Base-by-base conservation (phyloP, 2,888 invertebrate genomes). In the Tipula lateralis region DNA sequence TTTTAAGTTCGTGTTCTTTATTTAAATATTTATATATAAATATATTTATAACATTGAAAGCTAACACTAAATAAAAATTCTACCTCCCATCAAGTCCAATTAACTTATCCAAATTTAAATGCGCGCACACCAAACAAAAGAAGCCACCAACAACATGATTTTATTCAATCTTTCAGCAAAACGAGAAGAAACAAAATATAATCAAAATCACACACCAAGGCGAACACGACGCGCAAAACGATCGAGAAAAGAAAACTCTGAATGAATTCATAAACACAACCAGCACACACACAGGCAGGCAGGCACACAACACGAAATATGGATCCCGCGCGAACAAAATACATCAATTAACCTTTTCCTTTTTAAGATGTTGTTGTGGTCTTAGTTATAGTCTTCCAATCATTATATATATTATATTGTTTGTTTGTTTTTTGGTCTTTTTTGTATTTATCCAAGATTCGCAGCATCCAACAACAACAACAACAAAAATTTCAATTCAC, bases 1-100 rank as follows among this genome's bases (percentile, higher is more conserved):
- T 66, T 1, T 9, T 44, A 5, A 13, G 13, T 39, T 39, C 13
- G 12, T n/a, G 39, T 16, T 19, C 19, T 19, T 50, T 24, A 66
- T 66, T 66, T 66, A 66, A 66, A 24, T 9, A 66, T n/a, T n/a
- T n/a, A n/a, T n/a, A n/a, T n/a, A n/a, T n/a, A n/a, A n/a, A n/a
- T n/a, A n/a, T n/a, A n/a, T n/a, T n/a, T 66, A 66, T 9, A 66
- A 66, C 66, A 66, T 66, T 66, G 66, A 66, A 66, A 66, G 66
- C 7, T 66, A 19, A 66, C 66, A 66, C 66, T 66, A 66, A 66
- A 66, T 50, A 66, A 66, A 66, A 66, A 66, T 82, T 82, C 82
- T 82, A 82, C 82, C 82, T 82, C 82, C 82, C 30, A 82, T 82
- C 82, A 82, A 82, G 82, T 30, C 82, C 82, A 82, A 82, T 82